These are phyloP conservation scores for Drosophila anomelani DNA, from an alignment of 2,888 invertebrate genomes.

Conservation along the genomic window DNA sequence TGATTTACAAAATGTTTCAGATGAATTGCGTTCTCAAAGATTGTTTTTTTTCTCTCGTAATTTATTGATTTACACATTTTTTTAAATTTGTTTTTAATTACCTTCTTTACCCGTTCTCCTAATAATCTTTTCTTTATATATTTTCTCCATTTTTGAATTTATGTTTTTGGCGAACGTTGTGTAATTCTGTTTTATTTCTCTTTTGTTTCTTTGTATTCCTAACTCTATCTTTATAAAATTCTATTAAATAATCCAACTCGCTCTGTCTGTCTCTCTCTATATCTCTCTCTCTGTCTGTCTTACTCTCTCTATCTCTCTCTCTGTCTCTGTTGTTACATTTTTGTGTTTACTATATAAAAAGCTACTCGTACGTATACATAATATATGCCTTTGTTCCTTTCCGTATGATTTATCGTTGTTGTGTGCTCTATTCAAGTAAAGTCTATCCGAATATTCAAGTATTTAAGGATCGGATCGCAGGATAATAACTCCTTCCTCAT, in stretches of 20 bases:
- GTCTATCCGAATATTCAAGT: constrained; percentile 25
- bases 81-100: background rate
- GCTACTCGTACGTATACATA: constrained; percentile 72
- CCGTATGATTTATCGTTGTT: constrained; percentile 72
- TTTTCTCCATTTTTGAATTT: constrained; percentile 16
- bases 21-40: background rate
- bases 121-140: constrained; percentile 2
- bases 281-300: constrained; percentile 26
- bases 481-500: constrained; percentile 2
- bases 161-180: constrained; percentile 31
- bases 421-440: constrained; percentile 59
- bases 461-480: constrained; percentile 26
- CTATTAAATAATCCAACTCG: constrained; percentile 36
- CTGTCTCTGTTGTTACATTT: constrained; percentile 47
- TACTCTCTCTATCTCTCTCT: constrained; percentile 27
- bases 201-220: constrained; percentile 39
- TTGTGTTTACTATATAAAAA: constrained; percentile 65
- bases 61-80: background rate
- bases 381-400: constrained; percentile 72
- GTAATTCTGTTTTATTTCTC: constrained; percentile 26
- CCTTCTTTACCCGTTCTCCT: constrained; percentile 3
- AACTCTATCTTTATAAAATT: constrained; percentile 40
- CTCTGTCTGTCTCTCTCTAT: constrained; percentile 60
- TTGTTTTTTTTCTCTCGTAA: background rate
- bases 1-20: background rate